These are phyloP conservation scores for Globodera ellingtonae DNA, from an alignment of 1,140 invertebrate genomes.

Conservation along the genomic window DNA sequence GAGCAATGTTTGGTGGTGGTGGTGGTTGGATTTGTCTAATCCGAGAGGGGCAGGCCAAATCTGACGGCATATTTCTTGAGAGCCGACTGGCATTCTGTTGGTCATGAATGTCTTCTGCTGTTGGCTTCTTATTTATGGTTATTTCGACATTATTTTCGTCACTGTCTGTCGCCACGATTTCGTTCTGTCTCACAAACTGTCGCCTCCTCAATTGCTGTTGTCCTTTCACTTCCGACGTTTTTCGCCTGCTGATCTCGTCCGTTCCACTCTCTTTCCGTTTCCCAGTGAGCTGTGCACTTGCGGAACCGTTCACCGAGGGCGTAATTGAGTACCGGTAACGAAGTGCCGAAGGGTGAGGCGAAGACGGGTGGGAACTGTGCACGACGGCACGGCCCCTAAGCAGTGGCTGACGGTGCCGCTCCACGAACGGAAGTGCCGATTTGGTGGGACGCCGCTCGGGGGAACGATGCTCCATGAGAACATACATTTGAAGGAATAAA, in stretches of 20 bases:
- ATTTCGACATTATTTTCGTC: neutral
- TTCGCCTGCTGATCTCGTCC: conserved; percentile 15
- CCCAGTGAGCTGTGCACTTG: neutral
- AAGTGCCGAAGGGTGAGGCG: conserved; percentile 13
- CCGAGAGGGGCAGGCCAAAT: neutral
- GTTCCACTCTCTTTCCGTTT: neutral
- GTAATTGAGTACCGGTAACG: conserved; percentile 14
- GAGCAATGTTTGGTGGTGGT: neutral
- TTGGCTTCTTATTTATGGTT: neutral
- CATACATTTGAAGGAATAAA: conserved; percentile 17
- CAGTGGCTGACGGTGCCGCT: conserved; percentile 18
- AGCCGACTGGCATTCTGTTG: neutral
- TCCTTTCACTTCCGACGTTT: neutral
- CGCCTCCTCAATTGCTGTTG: conserved; percentile 17
- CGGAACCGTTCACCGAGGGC: neutral
- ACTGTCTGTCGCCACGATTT: neutral
- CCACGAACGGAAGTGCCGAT: neutral
- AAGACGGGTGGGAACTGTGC: conserved; percentile 1
- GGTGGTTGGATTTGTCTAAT: neutral
- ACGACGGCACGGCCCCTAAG: conserved; percentile 17
- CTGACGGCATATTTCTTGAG: neutral
- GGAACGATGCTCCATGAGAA: conserved; percentile 25
- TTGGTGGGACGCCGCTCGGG: conserved; percentile 1
- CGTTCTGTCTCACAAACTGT: conserved; percentile 16
- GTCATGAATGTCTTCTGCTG: neutral